Percentiles rank a stretch among this genome's conserved stretches.
These are phyloP conservation scores for Gari tellinella DNA, from an alignment of 2,888 invertebrate genomes.

Conservation along the genomic window DNA sequence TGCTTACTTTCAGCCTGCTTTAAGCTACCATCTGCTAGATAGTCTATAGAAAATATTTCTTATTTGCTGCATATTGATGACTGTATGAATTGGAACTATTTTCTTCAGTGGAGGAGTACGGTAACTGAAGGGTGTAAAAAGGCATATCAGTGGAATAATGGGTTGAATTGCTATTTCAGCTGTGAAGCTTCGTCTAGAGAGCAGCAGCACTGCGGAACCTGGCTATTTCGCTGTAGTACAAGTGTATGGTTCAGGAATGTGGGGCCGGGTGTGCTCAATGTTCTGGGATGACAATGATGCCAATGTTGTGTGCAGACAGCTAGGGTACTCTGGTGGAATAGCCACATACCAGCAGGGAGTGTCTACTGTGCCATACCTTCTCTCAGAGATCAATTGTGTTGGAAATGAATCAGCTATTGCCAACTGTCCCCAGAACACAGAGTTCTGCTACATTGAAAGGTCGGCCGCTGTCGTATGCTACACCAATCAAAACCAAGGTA, in stretches of 20 bases:
- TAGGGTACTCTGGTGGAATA: conserved; percentile 85
- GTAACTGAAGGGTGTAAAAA: too few relatives aligned
- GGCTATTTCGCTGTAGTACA: conserved; percentile 86
- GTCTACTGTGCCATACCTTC: conserved; percentile 49
- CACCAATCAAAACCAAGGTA: neutral
- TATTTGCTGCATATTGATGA: too few relatives aligned
- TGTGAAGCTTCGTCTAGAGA: conserved; percentile 25
- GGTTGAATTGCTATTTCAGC: conserved; percentile 8
- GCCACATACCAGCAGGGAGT: conserved; percentile 38
- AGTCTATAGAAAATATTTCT: too few relatives aligned
- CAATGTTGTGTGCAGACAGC: conserved; percentile 57
- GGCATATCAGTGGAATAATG: too few relatives aligned
- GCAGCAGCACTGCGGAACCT: conserved; percentile 10
- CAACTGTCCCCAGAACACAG: conserved; percentile 39
- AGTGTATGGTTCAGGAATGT: conserved; percentile 88
- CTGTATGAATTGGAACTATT: too few relatives aligned
- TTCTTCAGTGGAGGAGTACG: too few relatives aligned
- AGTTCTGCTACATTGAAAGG: conserved; percentile 45
- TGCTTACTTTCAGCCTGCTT: too few relatives aligned
- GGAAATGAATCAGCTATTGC: conserved; percentile 60
- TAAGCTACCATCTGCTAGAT: too few relatives aligned
- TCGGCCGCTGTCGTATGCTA: conserved; percentile 68
- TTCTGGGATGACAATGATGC: conserved; percentile 70
- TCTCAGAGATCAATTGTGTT: conserved; percentile 57
- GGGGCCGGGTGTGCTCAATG: conserved; percentile 87